Evolutionary conservation across 2,797 vertebrate genomes (phyloP).

Genomic region (Tenualosa ilisha): DNA sequence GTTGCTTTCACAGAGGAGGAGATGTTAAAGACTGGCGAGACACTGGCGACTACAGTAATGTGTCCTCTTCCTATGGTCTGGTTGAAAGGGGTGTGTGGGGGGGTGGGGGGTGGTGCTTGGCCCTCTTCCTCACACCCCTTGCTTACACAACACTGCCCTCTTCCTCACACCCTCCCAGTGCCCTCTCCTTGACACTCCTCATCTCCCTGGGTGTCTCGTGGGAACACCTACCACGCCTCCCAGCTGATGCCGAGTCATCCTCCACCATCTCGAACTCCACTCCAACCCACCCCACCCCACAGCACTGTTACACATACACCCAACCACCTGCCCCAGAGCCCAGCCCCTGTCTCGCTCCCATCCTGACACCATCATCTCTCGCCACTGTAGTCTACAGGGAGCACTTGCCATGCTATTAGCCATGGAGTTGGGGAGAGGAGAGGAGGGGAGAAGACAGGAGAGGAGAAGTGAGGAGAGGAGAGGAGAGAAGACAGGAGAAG

Average conservation of each 20-base stretch:
- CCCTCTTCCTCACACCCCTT: background rate
- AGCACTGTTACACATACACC: background rate
- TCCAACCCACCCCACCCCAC: background rate
- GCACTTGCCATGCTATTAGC: background rate
- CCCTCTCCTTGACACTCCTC: background rate
- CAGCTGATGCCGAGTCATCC: background rate
- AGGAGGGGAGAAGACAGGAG: slow-evolving; percentile 28
- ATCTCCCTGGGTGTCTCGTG: background rate
- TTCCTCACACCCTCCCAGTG: background rate
- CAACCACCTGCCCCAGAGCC: background rate
- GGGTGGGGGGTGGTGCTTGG: background rate
- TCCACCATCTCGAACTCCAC: background rate
- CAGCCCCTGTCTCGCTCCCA: background rate
- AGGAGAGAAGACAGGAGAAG: background rate
- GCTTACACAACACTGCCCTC: background rate
- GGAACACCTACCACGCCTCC: background rate
- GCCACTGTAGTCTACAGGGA: background rate
- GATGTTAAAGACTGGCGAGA: slow-evolving; percentile 9
- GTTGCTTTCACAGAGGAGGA: background rate
- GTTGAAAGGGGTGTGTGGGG: background rate
- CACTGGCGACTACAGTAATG: background rate
- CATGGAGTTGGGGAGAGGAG: background rate
- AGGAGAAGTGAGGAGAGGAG: background rate
- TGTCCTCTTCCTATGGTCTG: slow-evolving; percentile 10
- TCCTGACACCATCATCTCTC: background rate